These are phyloP conservation scores for Chiloscyllium plagiosum DNA, from an alignment of 2,113 vertebrate species.

Conservation along the genomic window DNA sequence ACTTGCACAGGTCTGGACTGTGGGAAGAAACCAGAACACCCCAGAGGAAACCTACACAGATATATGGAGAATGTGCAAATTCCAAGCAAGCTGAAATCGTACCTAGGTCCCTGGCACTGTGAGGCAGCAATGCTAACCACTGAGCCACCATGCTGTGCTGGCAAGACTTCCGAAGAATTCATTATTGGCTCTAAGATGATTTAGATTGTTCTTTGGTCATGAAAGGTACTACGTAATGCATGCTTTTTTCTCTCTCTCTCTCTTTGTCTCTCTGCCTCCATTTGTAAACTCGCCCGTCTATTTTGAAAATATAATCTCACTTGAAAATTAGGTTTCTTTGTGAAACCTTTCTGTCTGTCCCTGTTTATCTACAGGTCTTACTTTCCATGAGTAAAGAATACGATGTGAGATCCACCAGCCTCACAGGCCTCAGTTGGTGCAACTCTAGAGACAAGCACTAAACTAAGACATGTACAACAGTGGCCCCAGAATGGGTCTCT, in stretches of 20 bases:
- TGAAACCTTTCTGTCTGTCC: neutral
- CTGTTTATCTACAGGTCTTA: neutral
- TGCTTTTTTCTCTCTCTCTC: neutral
- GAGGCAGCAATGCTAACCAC: no score
- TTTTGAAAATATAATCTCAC: neutral
- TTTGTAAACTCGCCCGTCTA: neutral
- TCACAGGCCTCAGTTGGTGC: neutral
- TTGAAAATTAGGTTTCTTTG: neutral
- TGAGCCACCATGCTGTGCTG: neutral
- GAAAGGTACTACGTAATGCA: neutral
- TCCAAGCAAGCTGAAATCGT: no score
- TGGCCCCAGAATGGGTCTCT: neutral
- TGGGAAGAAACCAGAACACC: no score
- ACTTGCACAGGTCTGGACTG: no score
- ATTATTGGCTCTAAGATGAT: neutral
- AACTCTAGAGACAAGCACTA: neutral
- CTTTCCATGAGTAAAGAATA: neutral
- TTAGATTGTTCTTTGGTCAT: neutral
- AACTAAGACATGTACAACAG: neutral
- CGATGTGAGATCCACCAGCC: neutral
- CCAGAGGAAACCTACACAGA: no score
- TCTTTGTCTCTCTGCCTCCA: no score
- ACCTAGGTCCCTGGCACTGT: no score
- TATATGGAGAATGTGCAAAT: no score
- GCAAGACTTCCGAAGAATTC: neutral